Conservation (phyloP, 2,888 invertebrate genomes). For the Harpalus rubripes region DNA sequence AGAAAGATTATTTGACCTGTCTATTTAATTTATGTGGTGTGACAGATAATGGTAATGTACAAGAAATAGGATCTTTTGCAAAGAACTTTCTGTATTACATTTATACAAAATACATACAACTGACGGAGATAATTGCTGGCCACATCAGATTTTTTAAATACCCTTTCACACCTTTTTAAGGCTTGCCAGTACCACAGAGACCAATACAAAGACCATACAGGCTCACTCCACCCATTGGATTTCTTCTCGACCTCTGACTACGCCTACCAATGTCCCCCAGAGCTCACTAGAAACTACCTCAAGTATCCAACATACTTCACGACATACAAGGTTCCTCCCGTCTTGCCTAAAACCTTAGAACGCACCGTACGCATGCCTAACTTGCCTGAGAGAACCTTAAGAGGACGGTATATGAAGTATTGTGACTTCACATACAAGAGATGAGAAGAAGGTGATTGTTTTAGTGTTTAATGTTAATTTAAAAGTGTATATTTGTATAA, state of each 20-base stretch:
- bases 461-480: neutral
- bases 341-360: conserved; percentile 79
- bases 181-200: conserved; percentile 81
- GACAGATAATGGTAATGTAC: too few species aligned
- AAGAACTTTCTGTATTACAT: too few species aligned
- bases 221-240: conserved; percentile 80
- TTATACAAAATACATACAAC: too few species aligned
- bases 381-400: conserved; percentile 80
- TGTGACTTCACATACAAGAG: conserved; percentile 80
- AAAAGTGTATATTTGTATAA: neutral
- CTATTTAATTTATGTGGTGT: too few species aligned
- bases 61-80: too few species aligned
- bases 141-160: too few species aligned
- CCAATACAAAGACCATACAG: conserved; percentile 82
- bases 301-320: conserved; percentile 80
- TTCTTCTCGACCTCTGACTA: conserved; percentile 80
- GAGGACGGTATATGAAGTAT: conserved; percentile 79
- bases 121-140: too few species aligned
- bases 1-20: too few species aligned
- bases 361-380: conserved; percentile 79
- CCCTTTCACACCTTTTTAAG: conserved; percentile 72
- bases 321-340: conserved; percentile 81
- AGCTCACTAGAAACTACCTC: conserved; percentile 80
- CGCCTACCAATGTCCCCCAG: conserved; percentile 80
- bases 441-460: conserved; percentile 68